Base-by-base conservation (phyloP, 37 sponge, comb jelly and placozoan species). In the Crambe crambe region DNA sequence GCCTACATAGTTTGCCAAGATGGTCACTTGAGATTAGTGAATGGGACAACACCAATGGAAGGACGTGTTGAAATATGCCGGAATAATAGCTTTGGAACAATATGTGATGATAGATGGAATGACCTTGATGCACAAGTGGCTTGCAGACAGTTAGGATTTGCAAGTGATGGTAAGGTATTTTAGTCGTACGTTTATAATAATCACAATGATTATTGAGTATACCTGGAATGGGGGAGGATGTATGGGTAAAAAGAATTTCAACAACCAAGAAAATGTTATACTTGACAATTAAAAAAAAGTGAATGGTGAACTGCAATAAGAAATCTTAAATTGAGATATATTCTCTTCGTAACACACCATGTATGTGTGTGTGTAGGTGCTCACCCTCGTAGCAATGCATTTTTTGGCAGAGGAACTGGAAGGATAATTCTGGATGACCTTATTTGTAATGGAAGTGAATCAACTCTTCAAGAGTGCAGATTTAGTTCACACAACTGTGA, bases 81-180 rank as follows among this genome's bases (percentile, higher is more conserved):
- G 35, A 60, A 82, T 43, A 82, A 82, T 57, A 58, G 20, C 25
- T 82, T 61, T 65, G 83, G 83, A 2, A 82, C 83, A 36, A 63
- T 82, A 62, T 82, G 83, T 82, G 85, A 76, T 69, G 77, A 82
- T 44, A 23, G 15, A 20, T 82, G 74, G 74, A 51, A 82, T 73
- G 54, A 29, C 23, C 75, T 63, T n/a, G 83, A 82, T 67, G 83
- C 83, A 44, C 63, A 15, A 30, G 83, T 82, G 23, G 83, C 63
- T 21, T 82, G 83, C 39, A 74, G 65, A 68, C 68, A 64, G 29
- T 74, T 82, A 21, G 74, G 66, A 74, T 66, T 37, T 61, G 63
- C 47, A 22, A 38, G 41, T 61, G 42, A 27, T 42, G 43, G 78
- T 78, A 30, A 18, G 54, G 15, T 51, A 58, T 58, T n/a, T n/a